A percentile compares a stretch with the other conserved stretches of the same genome.
Conservation (phyloP, 2,113 vertebrate species). For the Philantomba maxwellii region DNA sequence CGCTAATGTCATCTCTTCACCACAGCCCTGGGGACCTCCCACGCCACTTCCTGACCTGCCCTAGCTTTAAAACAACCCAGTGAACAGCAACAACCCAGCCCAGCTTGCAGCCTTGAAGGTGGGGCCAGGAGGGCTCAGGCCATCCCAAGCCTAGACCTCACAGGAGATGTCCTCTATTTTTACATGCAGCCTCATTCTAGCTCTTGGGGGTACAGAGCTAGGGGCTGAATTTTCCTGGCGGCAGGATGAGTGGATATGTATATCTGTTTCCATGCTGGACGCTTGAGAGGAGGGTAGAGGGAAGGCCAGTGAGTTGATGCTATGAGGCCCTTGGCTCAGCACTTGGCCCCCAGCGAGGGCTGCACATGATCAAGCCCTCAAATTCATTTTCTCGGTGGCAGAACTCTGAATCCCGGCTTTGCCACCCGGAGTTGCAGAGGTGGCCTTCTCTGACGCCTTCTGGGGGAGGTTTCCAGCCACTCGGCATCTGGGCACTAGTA, state of each 20-base stretch:
- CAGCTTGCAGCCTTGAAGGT: neutral
- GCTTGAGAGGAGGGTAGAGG: neutral
- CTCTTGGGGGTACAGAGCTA: neutral
- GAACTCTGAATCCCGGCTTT: neutral
- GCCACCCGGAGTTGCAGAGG: neutral
- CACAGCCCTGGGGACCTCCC: neutral
- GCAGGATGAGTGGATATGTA: neutral
- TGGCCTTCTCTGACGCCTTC: neutral
- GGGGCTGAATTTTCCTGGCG: neutral
- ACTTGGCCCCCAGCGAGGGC: neutral
- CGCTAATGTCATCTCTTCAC: neutral
- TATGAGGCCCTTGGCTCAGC: neutral
- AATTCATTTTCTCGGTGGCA: neutral
- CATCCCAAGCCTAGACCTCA: neutral
- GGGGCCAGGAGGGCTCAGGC: neutral
- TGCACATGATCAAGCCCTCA: neutral
- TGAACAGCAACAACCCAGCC: neutral
- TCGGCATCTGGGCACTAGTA: rapidly evolving
- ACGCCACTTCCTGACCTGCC: neutral
- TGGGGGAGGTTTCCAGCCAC: neutral
- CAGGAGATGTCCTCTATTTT: neutral
- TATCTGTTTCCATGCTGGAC: neutral
- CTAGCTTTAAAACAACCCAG: neutral
- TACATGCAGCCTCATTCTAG: neutral
- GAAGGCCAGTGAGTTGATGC: neutral